Evolutionary conservation across 2,797 vertebrate species (phyloP), one percentile per base, ranked within the genome.

Genomic region (Poeciliopsis infans): DNA sequence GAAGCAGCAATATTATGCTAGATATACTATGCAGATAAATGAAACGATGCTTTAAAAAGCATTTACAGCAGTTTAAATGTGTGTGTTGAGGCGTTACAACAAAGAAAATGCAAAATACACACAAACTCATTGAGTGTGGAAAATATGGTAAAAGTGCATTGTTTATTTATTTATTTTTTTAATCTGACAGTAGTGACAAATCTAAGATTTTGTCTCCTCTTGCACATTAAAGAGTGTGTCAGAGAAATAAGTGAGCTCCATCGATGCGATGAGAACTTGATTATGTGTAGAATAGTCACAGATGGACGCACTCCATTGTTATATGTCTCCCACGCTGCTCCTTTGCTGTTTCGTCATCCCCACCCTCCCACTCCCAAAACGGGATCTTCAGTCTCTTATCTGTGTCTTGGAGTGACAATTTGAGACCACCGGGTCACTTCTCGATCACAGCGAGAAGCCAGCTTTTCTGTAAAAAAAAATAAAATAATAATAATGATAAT

Each of bases 1-100:
- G 85, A 85, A 55, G 85, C 80, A 76, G 89, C 95, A 85, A 85
- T 81, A 86, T 85, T 86, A 61, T 47, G n/a, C 61, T 53, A 59
- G 76, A 72, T 76, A 64, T 75, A 76, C 64, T 72, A 77, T 25
- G 2, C 59, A 13, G 23, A 82, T 79, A 85, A 86, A 71, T 45
- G 23, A 46, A 41, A 8, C 4, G 10, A 64, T 3, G 6, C 23
- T 25, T 43, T 41, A n/a, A n/a, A 23, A 36, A 11, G 23, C 31
- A 15, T 49, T 49, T 53, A 36, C 2, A 77, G 7, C 75, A 28
- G 4, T 76, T 11, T n/a, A 41, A 68, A 8, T 4, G 23, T 31
- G 20, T 11, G 59, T 64, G 6, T 15, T 25, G 20, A 43, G 23
- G 12, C 13, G 25, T 2, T 41, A 41, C 23, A 12, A 43, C 39